Percentiles rank a stretch among this genome's conserved stretches.
Evolutionary conservation across 2,797 vertebrate genomes (phyloP).

Genomic region (Bradypodion ventrale): DNA sequence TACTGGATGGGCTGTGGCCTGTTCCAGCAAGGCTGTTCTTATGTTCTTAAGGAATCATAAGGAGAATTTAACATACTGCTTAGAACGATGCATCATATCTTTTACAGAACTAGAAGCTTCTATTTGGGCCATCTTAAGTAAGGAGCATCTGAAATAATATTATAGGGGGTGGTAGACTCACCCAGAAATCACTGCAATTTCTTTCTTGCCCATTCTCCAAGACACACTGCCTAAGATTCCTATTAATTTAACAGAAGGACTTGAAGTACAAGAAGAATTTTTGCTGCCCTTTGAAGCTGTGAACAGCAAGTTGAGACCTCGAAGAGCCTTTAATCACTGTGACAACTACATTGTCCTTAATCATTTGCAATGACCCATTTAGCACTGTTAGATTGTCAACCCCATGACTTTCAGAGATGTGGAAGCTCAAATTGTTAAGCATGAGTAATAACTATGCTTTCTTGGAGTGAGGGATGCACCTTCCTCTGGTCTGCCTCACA

Average conservation of each 20-base stretch:
- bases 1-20: too few species aligned
- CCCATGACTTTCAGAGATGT: rapidly evolving
- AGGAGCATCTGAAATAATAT: constrained; percentile 2
- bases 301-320: rapidly evolving
- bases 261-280: neutral
- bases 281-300: neutral
- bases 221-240: neutral
- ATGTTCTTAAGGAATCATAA: neutral
- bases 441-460: neutral
- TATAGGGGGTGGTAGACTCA: neutral
- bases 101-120: neutral
- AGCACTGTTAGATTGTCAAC: rapidly evolving
- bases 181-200: rapidly evolving
- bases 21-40: too few species aligned
- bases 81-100: neutral
- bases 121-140: neutral
- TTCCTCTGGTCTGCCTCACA: too few species aligned
- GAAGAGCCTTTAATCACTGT: rapidly evolving
- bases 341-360: neutral
- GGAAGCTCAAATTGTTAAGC: rapidly evolving
- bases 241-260: neutral
- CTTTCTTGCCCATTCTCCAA: neutral
- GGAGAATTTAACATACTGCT: neutral
- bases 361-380: rapidly evolving
- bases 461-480: neutral